Percentiles rank a stretch among this genome's conserved stretches.
These are phyloP conservation scores for Esperia sulphurella DNA, from an alignment of 2,888 invertebrate genomes.

Conservation along the genomic window DNA sequence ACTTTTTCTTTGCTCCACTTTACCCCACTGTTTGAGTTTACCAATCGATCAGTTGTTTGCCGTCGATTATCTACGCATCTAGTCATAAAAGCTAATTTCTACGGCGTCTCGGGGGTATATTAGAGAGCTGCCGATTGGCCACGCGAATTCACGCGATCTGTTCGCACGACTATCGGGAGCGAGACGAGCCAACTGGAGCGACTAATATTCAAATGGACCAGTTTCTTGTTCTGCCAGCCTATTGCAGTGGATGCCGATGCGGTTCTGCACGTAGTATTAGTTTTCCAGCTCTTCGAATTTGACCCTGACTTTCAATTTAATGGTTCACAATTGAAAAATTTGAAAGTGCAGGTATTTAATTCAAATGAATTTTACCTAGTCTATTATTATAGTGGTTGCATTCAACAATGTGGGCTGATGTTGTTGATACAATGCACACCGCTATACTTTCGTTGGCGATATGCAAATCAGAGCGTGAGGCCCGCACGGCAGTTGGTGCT, in stretches of 20 bases:
- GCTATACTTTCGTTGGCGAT: slow-evolving; percentile 68
- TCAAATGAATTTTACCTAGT: not conserved
- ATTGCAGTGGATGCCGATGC: slow-evolving; percentile 20
- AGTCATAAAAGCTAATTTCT: slow-evolving; percentile 55
- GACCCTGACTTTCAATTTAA: slow-evolving; percentile 7
- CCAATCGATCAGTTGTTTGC: slow-evolving; percentile 57
- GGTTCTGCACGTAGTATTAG: slow-evolving; percentile 42
- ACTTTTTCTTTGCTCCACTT: slow-evolving; percentile 67
- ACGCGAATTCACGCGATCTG: slow-evolving; percentile 49
- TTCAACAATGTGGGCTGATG: slow-evolving; percentile 47
- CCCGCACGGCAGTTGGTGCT: slow-evolving; percentile 31
- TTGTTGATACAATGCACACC: slow-evolving; percentile 30
- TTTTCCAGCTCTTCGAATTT: slow-evolving; percentile 33
- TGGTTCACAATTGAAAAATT: slow-evolving; percentile 4
- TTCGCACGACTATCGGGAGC: slow-evolving; percentile 74
- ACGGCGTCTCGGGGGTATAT: slow-evolving; percentile 48
- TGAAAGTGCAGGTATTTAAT: not conserved
- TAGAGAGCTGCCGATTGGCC: slow-evolving; percentile 49
- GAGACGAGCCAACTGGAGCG: slow-evolving; percentile 68
- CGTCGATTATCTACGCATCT: slow-evolving; percentile 55
- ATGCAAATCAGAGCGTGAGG: slow-evolving; percentile 72
- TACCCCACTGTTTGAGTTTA: slow-evolving; percentile 40
- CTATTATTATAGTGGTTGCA: slow-evolving; percentile 26
- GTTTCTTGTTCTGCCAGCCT: slow-evolving; percentile 43
- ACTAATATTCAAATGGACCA: slow-evolving; percentile 62